Base-by-base conservation (phyloP, 2,113 vertebrate genomes). In the Merops nubicus region DNA sequence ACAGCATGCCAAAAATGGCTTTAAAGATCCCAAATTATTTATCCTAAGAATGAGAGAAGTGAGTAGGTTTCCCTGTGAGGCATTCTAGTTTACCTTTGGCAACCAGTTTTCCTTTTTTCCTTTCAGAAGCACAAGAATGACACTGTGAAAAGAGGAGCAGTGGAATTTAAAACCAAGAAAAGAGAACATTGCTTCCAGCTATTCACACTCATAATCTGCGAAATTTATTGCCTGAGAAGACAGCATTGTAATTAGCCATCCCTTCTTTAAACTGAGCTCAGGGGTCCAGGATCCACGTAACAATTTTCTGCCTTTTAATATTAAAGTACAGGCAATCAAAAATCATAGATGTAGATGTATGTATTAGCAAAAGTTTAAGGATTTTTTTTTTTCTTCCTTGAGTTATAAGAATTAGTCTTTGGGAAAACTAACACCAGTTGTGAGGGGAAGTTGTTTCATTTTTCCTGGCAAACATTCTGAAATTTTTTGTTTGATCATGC, bases 191-290 rank as follows among this genome's bases (percentile, higher is more conserved):
- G 28, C 74, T 96, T 96, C 91, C 77, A 88, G 84, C 45, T 85
- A 89, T 63, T 95, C 72, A 80, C 40, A 65, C 65, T 79, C 48
- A 80, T 73, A 95, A 89, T 62, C 76, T 75, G 79, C 88, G 70
- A 94, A 94, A 96, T 93, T 87, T 73, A 95, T 67, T 77, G 47
- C 62, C 31, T 60, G 38, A 92, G 65, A 93, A 79, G 57, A 75
- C 26, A 80, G 62, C 31, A 74, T 0, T 83, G 83, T 93, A 96
- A 96, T 92, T 90, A 94, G 21, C 56, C 11, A 43, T 63, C 67
- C 40, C 20, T 63, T 60, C 54, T 82, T 76, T 59, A 91, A 95
- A 86, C 8, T 70, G 38, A 92, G 18, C 33, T 77, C 45, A 25
- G 25, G 9, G 12, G 57, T 91, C 77, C 81, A 78, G 45, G 25